Evolutionary conservation across 2,113 vertebrate species (phyloP), one percentile per base, ranked within the genome.

Genomic region (Trochalopteron elliotii): DNA sequence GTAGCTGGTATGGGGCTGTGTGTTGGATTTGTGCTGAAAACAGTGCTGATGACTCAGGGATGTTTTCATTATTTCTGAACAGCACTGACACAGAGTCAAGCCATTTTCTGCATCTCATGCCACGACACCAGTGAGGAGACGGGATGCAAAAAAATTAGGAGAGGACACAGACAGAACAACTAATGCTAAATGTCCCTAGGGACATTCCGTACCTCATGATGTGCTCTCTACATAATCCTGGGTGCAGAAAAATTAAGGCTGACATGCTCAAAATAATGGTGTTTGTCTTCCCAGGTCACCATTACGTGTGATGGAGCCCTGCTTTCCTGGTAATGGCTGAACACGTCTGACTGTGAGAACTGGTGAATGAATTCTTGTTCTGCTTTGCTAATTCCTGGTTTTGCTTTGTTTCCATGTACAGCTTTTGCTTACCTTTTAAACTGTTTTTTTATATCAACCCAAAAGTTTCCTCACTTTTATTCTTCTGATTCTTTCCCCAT

Each of bases 301-400:
- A 21, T 15, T 21, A 56, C 0, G 0, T 23, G 33, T 47, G 49
- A 71, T 63, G 49, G 30, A 55, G 42, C 13, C 6, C 9, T 55
- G n/a, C 13, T 79, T 47, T 53, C 74, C 56, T 55, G 47, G 56
- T 25, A 40, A 30, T 61, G n/a, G 23, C 23, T 40, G 20, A 55
- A 55, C 28, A 47, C 11, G 7, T 28, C 56, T 25, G 30, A 18
- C 16, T 1, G 0, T 30, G 20, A 24, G 12, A 55, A 47, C 12
- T 16, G 12, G 16, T 47, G 39, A 63, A 40, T 47, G 0, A 63
- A 47, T 40, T 70, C 15, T 45, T 39, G 18, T 11, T 84, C 39
- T 53, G 7, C 12, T 61, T 47, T 45, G 8, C 8, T 55, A 15
- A 50, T 50, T 50, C 49, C 25, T 50, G 27, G 49, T 27, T 83